Percentiles rank a stretch among this genome's conserved stretches.
These are phyloP conservation scores for Chelonoidis abingdonii DNA, from an alignment of 2,113 vertebrate species.

Conservation along the genomic window DNA sequence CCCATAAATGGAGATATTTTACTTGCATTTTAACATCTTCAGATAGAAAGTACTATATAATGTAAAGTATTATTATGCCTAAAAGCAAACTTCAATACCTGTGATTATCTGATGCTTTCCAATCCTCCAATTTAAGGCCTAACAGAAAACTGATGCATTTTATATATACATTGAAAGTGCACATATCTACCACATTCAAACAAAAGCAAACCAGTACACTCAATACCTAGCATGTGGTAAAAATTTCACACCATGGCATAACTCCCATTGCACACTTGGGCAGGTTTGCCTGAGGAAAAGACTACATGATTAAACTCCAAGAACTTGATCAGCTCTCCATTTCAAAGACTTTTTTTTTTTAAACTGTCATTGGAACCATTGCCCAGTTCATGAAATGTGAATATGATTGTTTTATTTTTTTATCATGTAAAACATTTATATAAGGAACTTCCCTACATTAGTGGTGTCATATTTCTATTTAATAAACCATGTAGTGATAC, in stretches of 20 bases:
- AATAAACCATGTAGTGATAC: neutral
- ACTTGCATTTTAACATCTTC: neutral
- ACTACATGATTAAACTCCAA: neutral
- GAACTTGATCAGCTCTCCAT: neutral
- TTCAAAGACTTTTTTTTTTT: neutral
- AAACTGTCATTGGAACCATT: neutral
- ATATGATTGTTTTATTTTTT: neutral
- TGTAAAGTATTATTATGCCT: neutral
- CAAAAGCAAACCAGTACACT: neutral
- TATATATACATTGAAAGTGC: neutral
- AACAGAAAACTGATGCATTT: rapidly evolving
- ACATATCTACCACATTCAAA: neutral
- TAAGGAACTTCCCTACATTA: neutral
- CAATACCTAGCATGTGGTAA: neutral
- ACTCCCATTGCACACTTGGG: neutral
- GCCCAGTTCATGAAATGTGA: neutral
- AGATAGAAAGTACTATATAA: neutral
- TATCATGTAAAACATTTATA: rapidly evolving
- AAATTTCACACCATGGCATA: neutral
- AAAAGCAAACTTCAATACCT: neutral
- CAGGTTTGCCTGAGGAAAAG: neutral
- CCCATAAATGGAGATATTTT: conserved; percentile 21
- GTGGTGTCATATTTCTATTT: neutral
- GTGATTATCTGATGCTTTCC: neutral
- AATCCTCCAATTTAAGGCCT: neutral